Base-by-base conservation (phyloP, 1,140 invertebrate species). In the Lysiphlebus fabarum region DNA sequence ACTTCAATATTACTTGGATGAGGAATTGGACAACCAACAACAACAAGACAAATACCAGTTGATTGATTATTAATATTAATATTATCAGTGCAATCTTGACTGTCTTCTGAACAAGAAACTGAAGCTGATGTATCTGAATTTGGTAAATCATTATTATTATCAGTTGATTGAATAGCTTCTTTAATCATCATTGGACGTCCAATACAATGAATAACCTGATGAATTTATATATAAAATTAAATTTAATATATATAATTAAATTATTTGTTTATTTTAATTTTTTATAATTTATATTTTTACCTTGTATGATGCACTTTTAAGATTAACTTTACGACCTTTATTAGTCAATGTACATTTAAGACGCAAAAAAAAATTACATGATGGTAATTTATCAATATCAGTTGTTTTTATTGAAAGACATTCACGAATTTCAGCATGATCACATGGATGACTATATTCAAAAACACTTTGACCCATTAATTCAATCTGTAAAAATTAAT, bases 301-400 rank as follows among this genome's bases (percentile, higher is more conserved):
- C 87, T 96, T 96, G 74, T 96, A 96, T 4, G 89, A 86, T 40
- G 94, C 93, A 54, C 92, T 94, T 74, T 96, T 96, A 1, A 96
- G 81, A 77, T 96, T 95, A 48, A 95, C 90, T 74, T 89, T 94
- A 62, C 92, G 83, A 14, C 94, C 94, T 73, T 95, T 95, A 70
- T 82, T 90, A 1, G 92, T 95, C 3, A 96, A 78, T 0, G 94
- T 96, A 71, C 93, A 96, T 74, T 96, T 98, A 64, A 98, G 82
- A 11, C 94, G 84, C 4, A 96, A 79, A 61, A 95, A 92, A 61
- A 93, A 84, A 56, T 83, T 85, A 41, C 82, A 81, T 33, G 77
- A 69, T 64, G 74, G 70, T 67, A 75, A 73, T 62, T 75, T 73
- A 33, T 65, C 68, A 12, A 68, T 67, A 53, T 80, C 80, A 1